A percentile compares a stretch with the other conserved stretches of the same genome.
Conservation (phyloP, 1,140 invertebrate species). For the Belonocnema kinseyi region DNA sequence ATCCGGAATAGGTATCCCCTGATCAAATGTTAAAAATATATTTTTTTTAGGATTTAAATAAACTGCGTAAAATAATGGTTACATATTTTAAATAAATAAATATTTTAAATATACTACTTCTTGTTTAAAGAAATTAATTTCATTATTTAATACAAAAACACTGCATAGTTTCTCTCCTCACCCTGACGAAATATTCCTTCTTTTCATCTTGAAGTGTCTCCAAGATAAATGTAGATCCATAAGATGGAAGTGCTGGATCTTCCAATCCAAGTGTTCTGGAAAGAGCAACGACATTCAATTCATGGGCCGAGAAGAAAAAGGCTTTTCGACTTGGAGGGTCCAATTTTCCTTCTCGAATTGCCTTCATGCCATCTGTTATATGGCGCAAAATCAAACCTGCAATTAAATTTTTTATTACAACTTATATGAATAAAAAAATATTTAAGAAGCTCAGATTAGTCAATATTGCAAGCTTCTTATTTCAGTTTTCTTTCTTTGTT, state of each 20-base stretch:
- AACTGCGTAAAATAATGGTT: too few relatives aligned
- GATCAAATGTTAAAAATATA: too few relatives aligned
- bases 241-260: conserved; percentile 63
- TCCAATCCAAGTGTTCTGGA: conserved; percentile 59
- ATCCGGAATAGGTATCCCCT: too few relatives aligned
- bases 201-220: conserved; percentile 63
- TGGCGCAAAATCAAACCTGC: conserved; percentile 62
- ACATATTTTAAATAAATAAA: too few relatives aligned
- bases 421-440: neutral
- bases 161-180: conserved; percentile 40
- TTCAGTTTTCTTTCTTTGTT: too few relatives aligned
- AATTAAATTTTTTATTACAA: conserved; percentile 33
- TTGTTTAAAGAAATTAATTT: too few relatives aligned
- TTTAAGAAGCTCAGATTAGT: neutral
- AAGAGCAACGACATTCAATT: conserved; percentile 64
- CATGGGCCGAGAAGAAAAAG: conserved; percentile 65
- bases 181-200: conserved; percentile 60
- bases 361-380: conserved; percentile 63
- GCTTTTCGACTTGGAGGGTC: conserved; percentile 60
- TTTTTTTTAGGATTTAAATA: too few relatives aligned
- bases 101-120: too few relatives aligned
- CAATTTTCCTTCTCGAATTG: conserved; percentile 50
- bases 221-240: conserved; percentile 66
- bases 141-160: too few relatives aligned
- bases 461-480: neutral